These are phyloP conservation scores for Cacoxenus indagator DNA, from an alignment of 2,888 invertebrate genomes.

Conservation along the genomic window DNA sequence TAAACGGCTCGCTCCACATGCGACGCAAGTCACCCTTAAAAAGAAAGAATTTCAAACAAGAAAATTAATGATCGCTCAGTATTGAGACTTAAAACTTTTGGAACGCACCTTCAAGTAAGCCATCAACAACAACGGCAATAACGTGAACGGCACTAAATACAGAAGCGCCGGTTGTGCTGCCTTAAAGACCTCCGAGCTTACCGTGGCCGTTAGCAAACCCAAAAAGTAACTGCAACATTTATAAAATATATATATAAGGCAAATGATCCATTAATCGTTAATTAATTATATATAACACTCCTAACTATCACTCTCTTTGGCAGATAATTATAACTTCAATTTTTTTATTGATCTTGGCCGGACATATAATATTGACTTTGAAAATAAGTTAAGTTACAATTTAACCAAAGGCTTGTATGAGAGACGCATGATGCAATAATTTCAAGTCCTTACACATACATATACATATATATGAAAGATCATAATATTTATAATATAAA, in stretches of 20 bases:
- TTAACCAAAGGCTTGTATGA: too few species aligned
- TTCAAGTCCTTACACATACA: too few species aligned
- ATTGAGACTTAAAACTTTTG: neutral
- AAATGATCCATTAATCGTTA: neutral
- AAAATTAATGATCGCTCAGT: neutral
- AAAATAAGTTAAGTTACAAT: too few species aligned
- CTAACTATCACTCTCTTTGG: too few species aligned
- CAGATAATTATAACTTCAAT: too few species aligned
- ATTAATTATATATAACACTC: neutral
- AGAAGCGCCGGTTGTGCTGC: conserved; percentile 97
- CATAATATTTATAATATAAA: too few species aligned
- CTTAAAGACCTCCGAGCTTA: conserved; percentile 97
- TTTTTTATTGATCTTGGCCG: too few species aligned
- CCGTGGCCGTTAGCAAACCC: conserved; percentile 95
- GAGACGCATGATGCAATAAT: too few species aligned
- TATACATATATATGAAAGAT: too few species aligned
- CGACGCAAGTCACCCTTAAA: conserved; percentile 92
- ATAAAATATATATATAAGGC: neutral
- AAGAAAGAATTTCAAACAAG: neutral
- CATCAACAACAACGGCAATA: conserved; percentile 96
- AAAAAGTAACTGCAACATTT: conserved; percentile 80
- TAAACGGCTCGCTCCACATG: conserved; percentile 99
- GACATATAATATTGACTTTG: too few species aligned
- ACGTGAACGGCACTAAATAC: conserved; percentile 97
- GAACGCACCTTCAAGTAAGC: conserved; percentile 91